Evolutionary conservation across 2,888 invertebrate species (phyloP), one percentile per base, ranked within the genome.

Genomic region (Hydrotaea cyrtoneurina): DNA sequence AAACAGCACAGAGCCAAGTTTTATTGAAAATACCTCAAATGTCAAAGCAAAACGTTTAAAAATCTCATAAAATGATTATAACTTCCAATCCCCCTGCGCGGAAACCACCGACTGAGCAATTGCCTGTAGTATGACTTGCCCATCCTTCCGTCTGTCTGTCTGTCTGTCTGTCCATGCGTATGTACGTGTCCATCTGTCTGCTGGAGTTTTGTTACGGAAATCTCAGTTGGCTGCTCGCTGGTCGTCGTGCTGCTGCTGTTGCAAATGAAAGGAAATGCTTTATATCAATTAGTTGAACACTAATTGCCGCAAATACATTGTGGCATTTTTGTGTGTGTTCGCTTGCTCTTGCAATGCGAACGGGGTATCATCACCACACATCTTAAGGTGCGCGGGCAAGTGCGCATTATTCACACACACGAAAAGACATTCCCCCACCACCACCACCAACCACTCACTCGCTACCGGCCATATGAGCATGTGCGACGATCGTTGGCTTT

Each of bases 241-340:
- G 39, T 5, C 36, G 39, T 64, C 21, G 17, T 64, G 46, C 21
- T 64, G 17, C 26, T 31, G n/a, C 11, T 39, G n/a, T 31, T 81
- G 76, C 82, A 79, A 88, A 87, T 84, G 88, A 91, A 90, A 92
- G 92, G 91, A 92, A 92, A 92, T 92, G 91, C 92, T 91, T 92
- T 90, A 90, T 92, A 92, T 92, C 92, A 92, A 92, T 92, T 92
- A 92, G 92, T 88, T 90, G 90, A 89, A 88, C 91, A 92, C 92
- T 92, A 92, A 92, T 92, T 92, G 92, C 90, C 90, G 89, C 91
- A 90, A 62, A 91, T 92, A 90, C 92, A 90, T 90, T 89, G 91
- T 90, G 90, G 90, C 91, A 92, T 91, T 90, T 89, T 90, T 90
- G 71, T 83, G 76, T 39, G 43, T 74, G 55, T 66, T 72, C 72